Evolutionary conservation across 2,888 invertebrate species (phyloP), one percentile per base, ranked within the genome.

Genomic region (Eupithecia insigniata): DNA sequence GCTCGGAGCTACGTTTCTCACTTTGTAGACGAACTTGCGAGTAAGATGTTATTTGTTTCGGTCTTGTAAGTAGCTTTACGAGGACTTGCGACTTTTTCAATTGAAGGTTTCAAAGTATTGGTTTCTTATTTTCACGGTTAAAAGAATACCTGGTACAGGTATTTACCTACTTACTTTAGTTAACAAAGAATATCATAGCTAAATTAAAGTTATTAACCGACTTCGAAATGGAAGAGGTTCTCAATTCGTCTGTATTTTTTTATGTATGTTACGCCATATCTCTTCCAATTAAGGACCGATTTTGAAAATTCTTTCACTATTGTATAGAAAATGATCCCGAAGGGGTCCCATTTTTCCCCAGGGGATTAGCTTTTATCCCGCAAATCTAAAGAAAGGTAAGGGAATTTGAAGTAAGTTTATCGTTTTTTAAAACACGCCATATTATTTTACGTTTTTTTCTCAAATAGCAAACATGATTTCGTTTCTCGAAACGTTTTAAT

Each of bases 1-100:
- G 78, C 71, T 73, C 67, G 66, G 69, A 78, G 79, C 66, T 69
- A 70, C 43, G 76, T 77, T 75, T 65, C 74, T 73, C 76, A 78
- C 76, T 69, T 66, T 75, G 67, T 69, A 71, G 62, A 67, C 36
- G 43, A 71, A 70, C 55, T 66, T 69, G 36, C 43, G 26, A 67
- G 68, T 51, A 46, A 67, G 62, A 67, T 61, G 55, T 66, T 74
- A 75, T 73, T 77, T 75, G 69, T 72, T 74, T 65, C 62, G n/a
- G 39, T 75, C 43, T 68, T 76, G 14, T 55, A 55, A 55, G 55
- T 26, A 55, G 55, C 55, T 55, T 55, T 69, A 30, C 16, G 16
- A 26, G 26, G 10, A 64, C 64, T 36, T 62, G 22, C 12, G 30
- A 62, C 6, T 62, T 36, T 64, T 39, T 55, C 10, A 55, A 55